Conservation (phyloP, 2,113 vertebrate species). For the Petrocephalus zakoni region DNA sequence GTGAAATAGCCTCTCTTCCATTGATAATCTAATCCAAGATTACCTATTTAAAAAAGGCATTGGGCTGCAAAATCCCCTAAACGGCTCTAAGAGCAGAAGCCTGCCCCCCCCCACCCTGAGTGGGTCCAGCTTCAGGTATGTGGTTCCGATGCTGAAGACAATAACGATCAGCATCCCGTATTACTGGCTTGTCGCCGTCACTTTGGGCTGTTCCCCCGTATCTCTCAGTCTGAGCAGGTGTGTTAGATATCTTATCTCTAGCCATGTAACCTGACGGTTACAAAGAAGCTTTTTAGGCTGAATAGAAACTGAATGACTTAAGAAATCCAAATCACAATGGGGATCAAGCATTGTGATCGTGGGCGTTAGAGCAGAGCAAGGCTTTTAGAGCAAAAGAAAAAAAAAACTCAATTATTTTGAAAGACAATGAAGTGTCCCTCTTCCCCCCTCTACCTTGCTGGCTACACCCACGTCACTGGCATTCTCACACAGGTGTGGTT, state of each 20-base stretch:
- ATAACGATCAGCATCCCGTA: conserved; percentile 39
- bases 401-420: conserved; percentile 27
- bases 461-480: not conserved
- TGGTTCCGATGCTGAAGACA: not conserved
- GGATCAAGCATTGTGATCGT: conserved; percentile 28
- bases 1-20: not conserved
- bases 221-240: conserved; percentile 32
- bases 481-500: not conserved
- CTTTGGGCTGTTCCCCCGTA: conserved; percentile 46
- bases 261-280: conserved; percentile 36
- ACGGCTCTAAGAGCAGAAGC: not conserved
- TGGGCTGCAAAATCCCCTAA: conserved; percentile 1
- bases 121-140: not conserved
- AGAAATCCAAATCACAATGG: conserved; percentile 28
- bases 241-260: conserved; percentile 23
- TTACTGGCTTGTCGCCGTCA: conserved; percentile 1
- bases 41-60: not conserved
- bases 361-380: conserved; percentile 21
- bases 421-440: conserved; percentile 19
- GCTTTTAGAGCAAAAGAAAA: conserved; percentile 22
- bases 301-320: conserved; percentile 39
- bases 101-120: not conserved
- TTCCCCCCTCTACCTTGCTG: not conserved
- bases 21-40: not conserved
- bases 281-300: conserved; percentile 41